A percentile compares a stretch with the other conserved stretches of the same genome.
phyloP scores from a whole-genome alignment of 1,140 invertebrate genomes.

The Watersipora subatra region DNA sequence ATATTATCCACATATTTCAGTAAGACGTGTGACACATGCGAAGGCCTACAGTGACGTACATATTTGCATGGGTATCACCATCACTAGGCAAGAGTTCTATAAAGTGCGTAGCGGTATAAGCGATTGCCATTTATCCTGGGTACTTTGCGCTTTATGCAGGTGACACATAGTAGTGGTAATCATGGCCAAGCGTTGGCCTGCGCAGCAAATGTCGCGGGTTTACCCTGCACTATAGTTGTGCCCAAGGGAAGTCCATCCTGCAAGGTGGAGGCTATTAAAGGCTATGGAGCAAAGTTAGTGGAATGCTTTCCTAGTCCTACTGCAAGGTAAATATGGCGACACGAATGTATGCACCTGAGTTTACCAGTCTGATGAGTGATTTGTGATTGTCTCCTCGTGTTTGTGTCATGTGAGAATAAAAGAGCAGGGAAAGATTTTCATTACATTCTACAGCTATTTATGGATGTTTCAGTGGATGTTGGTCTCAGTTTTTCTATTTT shows the following conservation, averaged over 20 bases:
- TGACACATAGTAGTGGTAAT: constrained; percentile 43
- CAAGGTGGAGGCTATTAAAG: constrained; percentile 37
- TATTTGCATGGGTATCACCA: no score
- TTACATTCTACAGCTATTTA: no score
- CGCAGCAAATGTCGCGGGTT: constrained; percentile 24
- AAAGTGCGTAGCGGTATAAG: constrained; percentile 9
- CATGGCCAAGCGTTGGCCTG: constrained; percentile 42
- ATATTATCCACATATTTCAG: neutral
- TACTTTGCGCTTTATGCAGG: constrained; percentile 14
- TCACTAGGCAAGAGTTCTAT: constrained; percentile 5
- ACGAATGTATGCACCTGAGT: no score
- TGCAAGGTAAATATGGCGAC: constrained; percentile 17
- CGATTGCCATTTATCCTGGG: constrained; percentile 6
- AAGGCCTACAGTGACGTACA: no score
- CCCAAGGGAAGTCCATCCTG: constrained; percentile 33
- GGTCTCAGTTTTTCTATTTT: no score
- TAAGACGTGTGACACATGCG: no score
- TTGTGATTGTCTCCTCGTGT: no score
- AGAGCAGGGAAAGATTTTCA: no score
- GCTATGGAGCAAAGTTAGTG: constrained; percentile 37
- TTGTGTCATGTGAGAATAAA: no score
- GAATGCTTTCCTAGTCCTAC: constrained; percentile 29
- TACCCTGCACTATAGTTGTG: constrained; percentile 38
- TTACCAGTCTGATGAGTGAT: no score
- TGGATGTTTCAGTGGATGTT: no score